Evolutionary conservation across 2,113 vertebrate genomes (phyloP).

Genomic region (Empidonax traillii): DNA sequence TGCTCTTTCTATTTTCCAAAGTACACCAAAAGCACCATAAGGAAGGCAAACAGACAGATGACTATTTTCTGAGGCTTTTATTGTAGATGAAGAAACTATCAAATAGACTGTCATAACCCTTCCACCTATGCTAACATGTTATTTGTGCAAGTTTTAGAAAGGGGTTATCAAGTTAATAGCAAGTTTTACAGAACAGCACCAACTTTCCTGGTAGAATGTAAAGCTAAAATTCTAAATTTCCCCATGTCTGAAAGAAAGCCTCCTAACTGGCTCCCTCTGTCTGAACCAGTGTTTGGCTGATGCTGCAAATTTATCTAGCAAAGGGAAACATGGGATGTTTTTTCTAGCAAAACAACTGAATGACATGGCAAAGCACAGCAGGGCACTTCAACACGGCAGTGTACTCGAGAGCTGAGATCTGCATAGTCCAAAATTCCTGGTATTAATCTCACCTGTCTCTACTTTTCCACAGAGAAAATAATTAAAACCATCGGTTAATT

Average conservation of each 20-base stretch:
- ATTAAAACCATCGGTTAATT: conserved; percentile 28
- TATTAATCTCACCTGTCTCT: conserved; percentile 54
- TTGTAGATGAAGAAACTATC: background rate
- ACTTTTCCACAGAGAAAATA: conserved; percentile 37
- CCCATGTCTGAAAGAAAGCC: conserved; percentile 1
- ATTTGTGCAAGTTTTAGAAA: conserved; percentile 5
- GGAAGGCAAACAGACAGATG: background rate
- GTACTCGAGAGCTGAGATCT: conserved; percentile 11
- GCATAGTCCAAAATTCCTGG: conserved; percentile 34
- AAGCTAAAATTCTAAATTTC: conserved; percentile 58
- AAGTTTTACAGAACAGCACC: conserved; percentile 28
- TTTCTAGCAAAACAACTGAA: conserved; percentile 52
- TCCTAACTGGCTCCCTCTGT: conserved; percentile 42
- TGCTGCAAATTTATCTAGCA: conserved; percentile 34
- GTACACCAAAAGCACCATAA: background rate
- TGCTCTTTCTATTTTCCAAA: background rate
- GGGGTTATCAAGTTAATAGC: background rate
- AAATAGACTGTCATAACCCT: background rate
- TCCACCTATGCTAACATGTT: background rate
- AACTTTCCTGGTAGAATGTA: conserved; percentile 21
- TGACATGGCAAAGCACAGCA: conserved; percentile 47
- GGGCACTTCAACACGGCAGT: conserved; percentile 4
- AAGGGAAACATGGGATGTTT: conserved; percentile 20
- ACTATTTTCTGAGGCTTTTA: background rate
- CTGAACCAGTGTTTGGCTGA: conserved; percentile 44